These are phyloP conservation scores for Crambe crambe DNA, from an alignment of 37 sponge, comb jelly and placozoan genomes.

Conservation along the genomic window DNA sequence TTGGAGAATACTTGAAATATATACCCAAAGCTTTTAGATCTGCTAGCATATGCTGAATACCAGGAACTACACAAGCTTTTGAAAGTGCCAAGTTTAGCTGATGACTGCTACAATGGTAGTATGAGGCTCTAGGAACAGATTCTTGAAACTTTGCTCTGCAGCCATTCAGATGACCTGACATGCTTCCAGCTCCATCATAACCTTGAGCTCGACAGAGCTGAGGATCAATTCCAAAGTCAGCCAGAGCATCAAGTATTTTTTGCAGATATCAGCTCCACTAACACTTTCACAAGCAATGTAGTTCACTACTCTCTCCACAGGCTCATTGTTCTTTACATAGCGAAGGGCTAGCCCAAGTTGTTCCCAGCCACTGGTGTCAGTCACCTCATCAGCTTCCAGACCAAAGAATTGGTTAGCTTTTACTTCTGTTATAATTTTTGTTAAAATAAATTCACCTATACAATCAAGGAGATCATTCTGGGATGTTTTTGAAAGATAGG, in stretches of 20 bases:
- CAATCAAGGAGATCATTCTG: conserved; percentile 41
- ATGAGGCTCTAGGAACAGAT: conserved; percentile 6
- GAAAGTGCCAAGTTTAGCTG: conserved; percentile 33
- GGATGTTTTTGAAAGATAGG: too few relatives aligned
- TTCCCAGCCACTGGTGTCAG: conserved; percentile 18
- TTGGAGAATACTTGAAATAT: conserved; percentile 46
- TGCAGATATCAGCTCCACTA: too few relatives aligned
- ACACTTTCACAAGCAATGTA: conserved; percentile 18
- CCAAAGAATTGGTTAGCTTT: conserved; percentile 1
- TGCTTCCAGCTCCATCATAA: conserved; percentile 50
- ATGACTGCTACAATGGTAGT: conserved; percentile 52
- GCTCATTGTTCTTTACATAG: conserved; percentile 31
- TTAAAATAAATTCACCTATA: not conserved
- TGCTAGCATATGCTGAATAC: conserved; percentile 35
- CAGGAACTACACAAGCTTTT: conserved; percentile 21
- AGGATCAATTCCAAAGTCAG: not conserved
- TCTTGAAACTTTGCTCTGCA: conserved; percentile 10
- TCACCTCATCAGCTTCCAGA: too few relatives aligned
- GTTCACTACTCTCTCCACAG: conserved; percentile 21
- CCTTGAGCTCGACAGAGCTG: conserved; percentile 3
- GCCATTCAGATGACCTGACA: conserved; percentile 16
- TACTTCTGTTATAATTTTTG: conserved; percentile 2
- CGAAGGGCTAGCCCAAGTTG: conserved; percentile 20
- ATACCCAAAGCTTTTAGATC: conserved; percentile 24
- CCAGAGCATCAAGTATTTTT: not conserved